Conservation (phyloP, 2,113 vertebrate species). For the Kryptolebias marmoratus region DNA sequence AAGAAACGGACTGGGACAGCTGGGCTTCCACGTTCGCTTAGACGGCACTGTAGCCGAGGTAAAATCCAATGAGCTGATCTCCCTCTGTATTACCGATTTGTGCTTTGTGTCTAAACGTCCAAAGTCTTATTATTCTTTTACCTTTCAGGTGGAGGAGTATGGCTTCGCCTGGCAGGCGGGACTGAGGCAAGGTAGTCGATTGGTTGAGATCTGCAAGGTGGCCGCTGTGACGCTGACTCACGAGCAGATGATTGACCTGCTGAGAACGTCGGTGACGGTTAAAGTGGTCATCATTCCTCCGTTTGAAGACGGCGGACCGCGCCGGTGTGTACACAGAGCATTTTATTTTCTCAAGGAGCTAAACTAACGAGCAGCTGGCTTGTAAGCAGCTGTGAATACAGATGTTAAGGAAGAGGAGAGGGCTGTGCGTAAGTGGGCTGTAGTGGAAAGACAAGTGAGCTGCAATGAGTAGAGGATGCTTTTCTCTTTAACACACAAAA, state of each 20-base stretch:
- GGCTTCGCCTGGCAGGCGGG: slow-evolving; percentile 97
- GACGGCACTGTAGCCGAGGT: slow-evolving; percentile 92
- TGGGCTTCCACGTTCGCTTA: slow-evolving; percentile 94
- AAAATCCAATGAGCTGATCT: slow-evolving; percentile 18
- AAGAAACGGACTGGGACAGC: slow-evolving; percentile 91
- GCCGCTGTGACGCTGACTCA: slow-evolving; percentile 91
- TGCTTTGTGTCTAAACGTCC: not conserved
- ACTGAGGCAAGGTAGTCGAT: slow-evolving; percentile 90
- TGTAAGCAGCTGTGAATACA: slow-evolving; percentile 18
- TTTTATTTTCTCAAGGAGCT: slow-evolving; percentile 10
- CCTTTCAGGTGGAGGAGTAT: slow-evolving; percentile 88
- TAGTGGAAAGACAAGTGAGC: slow-evolving; percentile 25
- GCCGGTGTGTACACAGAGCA: slow-evolving; percentile 80
- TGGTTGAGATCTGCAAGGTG: slow-evolving; percentile 96
- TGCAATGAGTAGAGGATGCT: slow-evolving; percentile 33
- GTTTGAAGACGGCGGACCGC: slow-evolving; percentile 88
- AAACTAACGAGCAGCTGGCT: slow-evolving; percentile 8
- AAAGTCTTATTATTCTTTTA: slow-evolving; percentile 2
- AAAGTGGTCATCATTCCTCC: slow-evolving; percentile 94
- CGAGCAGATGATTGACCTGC: slow-evolving; percentile 95
- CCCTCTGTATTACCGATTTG: not conserved
- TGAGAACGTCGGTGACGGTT: slow-evolving; percentile 92
- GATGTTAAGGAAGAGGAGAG: slow-evolving; percentile 19
- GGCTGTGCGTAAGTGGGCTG: not conserved
- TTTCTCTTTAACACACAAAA: slow-evolving; percentile 56